Percentiles rank a stretch among this genome's conserved stretches.
Conservation (phyloP, 1,140 invertebrate genomes). For the Procambarus virginalis region DNA sequence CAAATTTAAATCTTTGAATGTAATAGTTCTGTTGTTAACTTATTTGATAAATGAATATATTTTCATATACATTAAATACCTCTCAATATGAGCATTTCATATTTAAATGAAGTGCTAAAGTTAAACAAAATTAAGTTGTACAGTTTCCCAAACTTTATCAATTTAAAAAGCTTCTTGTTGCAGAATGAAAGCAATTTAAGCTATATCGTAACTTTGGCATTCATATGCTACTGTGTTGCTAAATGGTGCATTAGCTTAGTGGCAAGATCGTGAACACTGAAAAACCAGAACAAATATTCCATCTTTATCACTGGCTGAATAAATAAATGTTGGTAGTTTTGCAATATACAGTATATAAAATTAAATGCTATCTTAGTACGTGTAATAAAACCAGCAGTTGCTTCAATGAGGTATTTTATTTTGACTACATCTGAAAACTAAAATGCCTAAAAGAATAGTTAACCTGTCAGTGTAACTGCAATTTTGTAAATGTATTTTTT, state of each 20-base stretch:
- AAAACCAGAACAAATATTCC: not conserved
- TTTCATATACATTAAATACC: slow-evolving; percentile 32
- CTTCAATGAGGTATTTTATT: not conserved
- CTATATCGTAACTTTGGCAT: not conserved
- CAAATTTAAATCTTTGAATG: not conserved
- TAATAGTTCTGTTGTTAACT: slow-evolving; percentile 46
- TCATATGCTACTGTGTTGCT: not conserved
- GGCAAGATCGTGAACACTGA: not conserved
- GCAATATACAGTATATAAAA: no score
- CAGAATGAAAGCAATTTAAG: not conserved
- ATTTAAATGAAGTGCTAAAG: not conserved
- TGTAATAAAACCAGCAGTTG: not conserved
- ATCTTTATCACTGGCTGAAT: not conserved
- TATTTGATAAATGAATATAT: slow-evolving; percentile 52
- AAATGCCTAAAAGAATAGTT: not conserved
- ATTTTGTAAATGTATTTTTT: no score
- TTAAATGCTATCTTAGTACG: not conserved
- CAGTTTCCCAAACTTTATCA: not conserved
- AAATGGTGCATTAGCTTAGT: not conserved
- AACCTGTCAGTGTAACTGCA: no score
- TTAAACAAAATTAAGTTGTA: not conserved
- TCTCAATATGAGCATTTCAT: slow-evolving; percentile 12
- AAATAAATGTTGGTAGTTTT: not conserved
- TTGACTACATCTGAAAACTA: not conserved
- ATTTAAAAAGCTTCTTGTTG: not conserved